Conservation (phyloP, 2,113 vertebrate genomes). For the Crotalus horridus region DNA sequence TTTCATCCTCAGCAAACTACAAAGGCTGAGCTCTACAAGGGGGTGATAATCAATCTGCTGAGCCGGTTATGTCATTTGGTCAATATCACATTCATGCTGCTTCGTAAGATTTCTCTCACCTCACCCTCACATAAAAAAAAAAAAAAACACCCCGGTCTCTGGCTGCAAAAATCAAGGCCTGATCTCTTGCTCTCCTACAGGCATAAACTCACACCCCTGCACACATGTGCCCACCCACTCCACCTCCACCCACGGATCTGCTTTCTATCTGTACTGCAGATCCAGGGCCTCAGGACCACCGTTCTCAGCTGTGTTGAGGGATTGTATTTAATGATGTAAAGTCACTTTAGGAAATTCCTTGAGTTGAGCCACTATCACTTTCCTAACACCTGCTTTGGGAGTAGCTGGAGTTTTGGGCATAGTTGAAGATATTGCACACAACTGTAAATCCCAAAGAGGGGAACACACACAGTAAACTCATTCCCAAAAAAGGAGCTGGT, state of each 20-base stretch:
- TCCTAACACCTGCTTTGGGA: not conserved
- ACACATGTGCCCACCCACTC: not conserved
- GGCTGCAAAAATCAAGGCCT: not conserved
- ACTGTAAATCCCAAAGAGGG: not conserved
- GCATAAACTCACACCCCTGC: not conserved
- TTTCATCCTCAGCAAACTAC: not conserved
- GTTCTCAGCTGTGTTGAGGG: not conserved
- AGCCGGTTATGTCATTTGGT: constrained; percentile 17
- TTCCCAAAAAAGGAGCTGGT: not conserved
- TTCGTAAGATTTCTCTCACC: not conserved
- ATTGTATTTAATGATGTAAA: not conserved
- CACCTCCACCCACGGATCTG: not conserved
- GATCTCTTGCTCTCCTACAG: not conserved
- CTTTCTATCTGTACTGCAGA: not conserved
- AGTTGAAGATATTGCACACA: not conserved
- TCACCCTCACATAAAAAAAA: not conserved
- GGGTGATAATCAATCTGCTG: constrained; percentile 7
- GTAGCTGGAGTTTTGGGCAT: not conserved
- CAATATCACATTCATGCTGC: not conserved
- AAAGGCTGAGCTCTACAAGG: constrained; percentile 12
- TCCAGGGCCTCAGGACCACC: not conserved
- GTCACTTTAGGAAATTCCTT: not conserved
- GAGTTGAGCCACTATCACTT: not conserved
- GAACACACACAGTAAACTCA: not conserved
- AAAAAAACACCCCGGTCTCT: not conserved